Percentiles rank a stretch among this genome's conserved stretches.
These are phyloP conservation scores for Falco rusticolus DNA, from an alignment of 2,797 vertebrate genomes.

Conservation along the genomic window DNA sequence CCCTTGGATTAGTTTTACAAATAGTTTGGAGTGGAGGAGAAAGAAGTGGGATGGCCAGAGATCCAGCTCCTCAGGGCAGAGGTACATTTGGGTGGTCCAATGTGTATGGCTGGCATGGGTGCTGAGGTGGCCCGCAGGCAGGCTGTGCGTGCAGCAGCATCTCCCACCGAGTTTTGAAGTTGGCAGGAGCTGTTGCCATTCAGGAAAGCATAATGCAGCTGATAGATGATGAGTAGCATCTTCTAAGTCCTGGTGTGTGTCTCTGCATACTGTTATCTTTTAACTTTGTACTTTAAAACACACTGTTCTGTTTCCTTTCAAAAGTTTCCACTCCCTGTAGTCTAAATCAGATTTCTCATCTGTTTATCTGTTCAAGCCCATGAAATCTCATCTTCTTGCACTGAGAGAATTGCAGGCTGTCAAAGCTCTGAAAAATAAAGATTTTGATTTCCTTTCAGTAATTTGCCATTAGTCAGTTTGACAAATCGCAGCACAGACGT, in stretches of 20 bases:
- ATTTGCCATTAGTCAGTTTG: neutral
- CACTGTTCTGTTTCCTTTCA: neutral
- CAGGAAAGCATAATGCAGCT: neutral
- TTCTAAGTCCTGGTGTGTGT: neutral
- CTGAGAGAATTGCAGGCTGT: neutral
- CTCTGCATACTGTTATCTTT: neutral
- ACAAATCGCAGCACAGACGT: neutral
- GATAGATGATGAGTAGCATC: neutral
- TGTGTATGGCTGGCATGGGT: fast-evolving
- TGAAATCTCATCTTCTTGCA: neutral
- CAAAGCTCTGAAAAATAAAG: neutral
- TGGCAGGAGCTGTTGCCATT: neutral
- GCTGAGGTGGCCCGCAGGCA: neutral
- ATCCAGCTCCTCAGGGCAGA: neutral
- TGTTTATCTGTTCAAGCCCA: neutral
- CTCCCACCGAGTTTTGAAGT: neutral
- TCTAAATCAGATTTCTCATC: slow-evolving; percentile 1
- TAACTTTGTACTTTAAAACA: neutral
- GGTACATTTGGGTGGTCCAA: too few relatives aligned
- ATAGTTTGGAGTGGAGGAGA: neutral
- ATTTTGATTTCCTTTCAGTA: neutral
- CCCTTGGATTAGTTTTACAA: neutral
- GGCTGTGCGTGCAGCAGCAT: neutral
- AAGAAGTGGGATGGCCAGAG: neutral
- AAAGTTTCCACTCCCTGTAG: neutral